Evolutionary conservation across 2,797 vertebrate species (phyloP).

Genomic region (Ctenopoma multispine): DNA sequence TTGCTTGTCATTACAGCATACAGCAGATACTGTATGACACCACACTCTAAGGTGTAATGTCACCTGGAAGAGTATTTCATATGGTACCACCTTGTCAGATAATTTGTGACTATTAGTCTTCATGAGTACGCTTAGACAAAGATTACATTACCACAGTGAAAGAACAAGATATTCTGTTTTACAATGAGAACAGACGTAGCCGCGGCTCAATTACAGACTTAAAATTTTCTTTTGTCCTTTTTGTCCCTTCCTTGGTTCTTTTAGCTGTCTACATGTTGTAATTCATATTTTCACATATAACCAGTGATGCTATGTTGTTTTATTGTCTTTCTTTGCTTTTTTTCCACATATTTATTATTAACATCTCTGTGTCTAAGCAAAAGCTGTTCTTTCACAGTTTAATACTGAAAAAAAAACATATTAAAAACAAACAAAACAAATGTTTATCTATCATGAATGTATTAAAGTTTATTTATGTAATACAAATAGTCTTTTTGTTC

Average conservation of each 20-base stretch:
- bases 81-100: conserved; percentile 15
- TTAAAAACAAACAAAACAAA: no score
- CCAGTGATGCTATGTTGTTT: neutral
- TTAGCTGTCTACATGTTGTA: neutral
- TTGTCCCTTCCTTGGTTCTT: neutral
- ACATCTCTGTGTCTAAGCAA: no score
- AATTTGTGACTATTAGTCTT: conserved; percentile 42
- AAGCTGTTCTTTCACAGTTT: no score
- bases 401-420: no score
- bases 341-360: no score
- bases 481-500: no score
- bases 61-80: conserved; percentile 59
- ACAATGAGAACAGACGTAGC: conserved; percentile 1
- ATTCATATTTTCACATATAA: neutral
- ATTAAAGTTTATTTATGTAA: no score
- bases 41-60: conserved; percentile 70
- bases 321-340: no score
- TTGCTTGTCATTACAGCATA: conserved; percentile 32
- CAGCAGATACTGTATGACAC: conserved; percentile 46
- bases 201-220: conserved; percentile 1
- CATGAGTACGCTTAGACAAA: conserved; percentile 1
- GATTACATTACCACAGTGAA: conserved; percentile 12
- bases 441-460: no score
- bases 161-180: conserved; percentile 32
- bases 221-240: no score